Conservation (phyloP, 2,797 vertebrate genomes). For the Bufotes viridis region DNA sequence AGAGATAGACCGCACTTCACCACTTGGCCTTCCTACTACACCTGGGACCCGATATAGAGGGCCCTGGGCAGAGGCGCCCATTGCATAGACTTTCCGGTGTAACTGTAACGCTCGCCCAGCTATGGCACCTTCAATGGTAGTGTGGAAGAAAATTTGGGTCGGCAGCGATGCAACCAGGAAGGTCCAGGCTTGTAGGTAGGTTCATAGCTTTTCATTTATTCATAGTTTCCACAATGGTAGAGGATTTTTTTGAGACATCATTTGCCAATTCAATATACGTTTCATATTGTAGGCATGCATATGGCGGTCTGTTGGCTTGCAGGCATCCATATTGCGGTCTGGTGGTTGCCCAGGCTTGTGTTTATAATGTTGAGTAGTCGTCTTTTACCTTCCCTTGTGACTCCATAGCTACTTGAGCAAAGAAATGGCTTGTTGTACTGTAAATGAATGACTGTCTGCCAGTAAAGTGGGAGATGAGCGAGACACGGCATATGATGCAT, state of each 20-base stretch:
- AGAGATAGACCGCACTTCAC: too few species aligned
- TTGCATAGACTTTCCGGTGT: too few species aligned
- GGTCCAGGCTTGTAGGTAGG: too few species aligned
- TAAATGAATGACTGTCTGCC: conserved; percentile 42
- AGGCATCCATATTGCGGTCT: background rate
- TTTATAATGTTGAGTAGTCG: background rate
- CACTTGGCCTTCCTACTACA: too few species aligned
- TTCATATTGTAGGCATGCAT: background rate
- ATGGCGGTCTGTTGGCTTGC: too few species aligned
- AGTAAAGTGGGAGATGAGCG: conserved; percentile 29
- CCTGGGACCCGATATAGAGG: too few species aligned
- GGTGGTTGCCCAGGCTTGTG: background rate
- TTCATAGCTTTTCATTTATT: too few species aligned
- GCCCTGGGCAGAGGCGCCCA: too few species aligned
- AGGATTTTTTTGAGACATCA: background rate
- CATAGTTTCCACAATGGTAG: background rate
- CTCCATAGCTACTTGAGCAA: conserved; percentile 15
- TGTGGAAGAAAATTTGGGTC: too few species aligned
- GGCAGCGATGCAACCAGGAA: too few species aligned
- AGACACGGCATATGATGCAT: conserved; percentile 20
- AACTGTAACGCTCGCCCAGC: background rate
- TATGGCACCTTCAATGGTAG: background rate
- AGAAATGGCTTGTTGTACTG: conserved; percentile 34
- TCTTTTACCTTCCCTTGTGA: background rate
- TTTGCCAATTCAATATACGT: background rate